These are phyloP conservation scores for Drosophila paramelanica DNA, from an alignment of 2,888 invertebrate genomes.

Conservation along the genomic window DNA sequence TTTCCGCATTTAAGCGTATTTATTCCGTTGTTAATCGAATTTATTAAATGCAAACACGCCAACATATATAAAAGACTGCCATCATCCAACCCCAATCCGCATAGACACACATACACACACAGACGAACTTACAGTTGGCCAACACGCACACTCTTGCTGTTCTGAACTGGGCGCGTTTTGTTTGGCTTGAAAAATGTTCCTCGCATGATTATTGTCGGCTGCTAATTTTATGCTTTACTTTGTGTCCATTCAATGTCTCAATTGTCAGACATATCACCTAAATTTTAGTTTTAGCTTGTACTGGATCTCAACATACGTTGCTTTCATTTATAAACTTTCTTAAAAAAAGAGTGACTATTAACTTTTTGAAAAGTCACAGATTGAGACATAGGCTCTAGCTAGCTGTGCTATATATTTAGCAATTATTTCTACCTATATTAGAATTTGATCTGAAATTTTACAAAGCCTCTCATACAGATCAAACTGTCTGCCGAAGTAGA, in stretches of 20 bases:
- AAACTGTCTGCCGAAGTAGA: conserved; percentile 1
- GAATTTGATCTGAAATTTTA: neutral
- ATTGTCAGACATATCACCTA: conserved; percentile 26
- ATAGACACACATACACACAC: conserved; percentile 22
- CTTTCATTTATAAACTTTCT: neutral
- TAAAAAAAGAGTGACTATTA: no score
- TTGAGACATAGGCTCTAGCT: no score
- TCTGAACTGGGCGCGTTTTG: conserved; percentile 69
- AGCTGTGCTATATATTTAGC: no score
- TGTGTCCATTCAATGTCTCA: conserved; percentile 63
- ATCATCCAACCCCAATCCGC: conserved; percentile 22
- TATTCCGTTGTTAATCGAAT: conserved; percentile 83
- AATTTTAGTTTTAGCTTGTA: conserved; percentile 17
- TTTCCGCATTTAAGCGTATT: conserved; percentile 82
- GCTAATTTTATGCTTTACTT: conserved; percentile 72
- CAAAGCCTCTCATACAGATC: conserved; percentile 9
- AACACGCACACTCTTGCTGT: conserved; percentile 58
- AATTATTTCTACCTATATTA: neutral
- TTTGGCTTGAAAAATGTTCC: conserved; percentile 74
- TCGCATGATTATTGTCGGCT: conserved; percentile 72
- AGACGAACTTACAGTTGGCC: conserved; percentile 15
- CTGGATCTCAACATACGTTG: neutral
- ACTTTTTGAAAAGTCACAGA: neutral
- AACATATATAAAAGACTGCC: conserved; percentile 55
- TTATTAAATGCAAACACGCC: conserved; percentile 83